These are phyloP conservation scores for Pelusios castaneus DNA, from an alignment of 2,113 vertebrate species.

Conservation along the genomic window DNA sequence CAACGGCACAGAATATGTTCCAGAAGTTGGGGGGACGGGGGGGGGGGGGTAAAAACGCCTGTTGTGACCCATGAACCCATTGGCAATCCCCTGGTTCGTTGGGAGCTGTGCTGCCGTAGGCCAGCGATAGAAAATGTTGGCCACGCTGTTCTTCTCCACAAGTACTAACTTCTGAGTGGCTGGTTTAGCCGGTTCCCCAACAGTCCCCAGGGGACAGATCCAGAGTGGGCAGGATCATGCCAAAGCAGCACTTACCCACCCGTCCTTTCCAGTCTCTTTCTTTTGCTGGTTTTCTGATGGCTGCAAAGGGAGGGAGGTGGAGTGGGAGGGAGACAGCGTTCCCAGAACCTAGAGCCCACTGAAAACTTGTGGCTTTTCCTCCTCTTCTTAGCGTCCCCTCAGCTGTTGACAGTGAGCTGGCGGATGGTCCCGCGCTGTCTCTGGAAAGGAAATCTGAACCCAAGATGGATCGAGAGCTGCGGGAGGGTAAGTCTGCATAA, in stretches of 20 bases:
- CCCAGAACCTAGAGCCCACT: not conserved
- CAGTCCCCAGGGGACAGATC: too few relatives aligned
- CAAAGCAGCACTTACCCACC: not conserved
- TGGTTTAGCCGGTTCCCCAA: not conserved
- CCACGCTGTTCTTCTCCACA: not conserved
- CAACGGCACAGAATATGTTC: not conserved
- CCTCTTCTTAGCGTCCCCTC: constrained; percentile 82
- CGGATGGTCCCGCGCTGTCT: constrained; percentile 80
- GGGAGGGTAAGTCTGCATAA: constrained; percentile 82
- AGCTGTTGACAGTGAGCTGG: constrained; percentile 81
- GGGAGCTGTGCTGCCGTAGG: not conserved
- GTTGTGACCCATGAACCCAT: too few relatives aligned
- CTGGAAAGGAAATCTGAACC: constrained; percentile 79
- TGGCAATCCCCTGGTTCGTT: not conserved
- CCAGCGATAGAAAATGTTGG: not conserved
- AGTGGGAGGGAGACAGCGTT: too few relatives aligned
- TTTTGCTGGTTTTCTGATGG: not conserved
- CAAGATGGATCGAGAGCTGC: constrained; percentile 74
- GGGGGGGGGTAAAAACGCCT: too few relatives aligned
- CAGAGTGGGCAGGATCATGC: not conserved
- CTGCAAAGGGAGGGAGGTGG: not conserved
- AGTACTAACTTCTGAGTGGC: not conserved
- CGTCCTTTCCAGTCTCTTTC: not conserved
- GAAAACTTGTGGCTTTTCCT: not conserved
- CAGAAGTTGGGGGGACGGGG: not conserved